A percentile compares a stretch with the other conserved stretches of the same genome.
Conservation (phyloP, 2,797 vertebrate species). For the Chaetodon trifasciatus region DNA sequence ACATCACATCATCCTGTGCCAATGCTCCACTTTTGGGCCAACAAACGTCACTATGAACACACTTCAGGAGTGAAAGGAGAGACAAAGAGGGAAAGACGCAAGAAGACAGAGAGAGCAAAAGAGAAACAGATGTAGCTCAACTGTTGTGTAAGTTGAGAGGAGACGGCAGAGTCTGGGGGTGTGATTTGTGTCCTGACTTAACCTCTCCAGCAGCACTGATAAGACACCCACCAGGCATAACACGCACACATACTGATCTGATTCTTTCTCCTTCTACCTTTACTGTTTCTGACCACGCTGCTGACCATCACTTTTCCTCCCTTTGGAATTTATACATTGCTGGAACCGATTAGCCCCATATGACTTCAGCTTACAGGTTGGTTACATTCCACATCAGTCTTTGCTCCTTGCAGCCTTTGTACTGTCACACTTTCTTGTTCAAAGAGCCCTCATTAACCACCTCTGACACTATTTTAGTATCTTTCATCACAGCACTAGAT, state of each 20-base stretch:
- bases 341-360: slow-evolving; percentile 72
- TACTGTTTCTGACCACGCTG: slow-evolving; percentile 54
- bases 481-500: slow-evolving; percentile 35
- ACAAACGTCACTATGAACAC: slow-evolving; percentile 16
- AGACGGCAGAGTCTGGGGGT: slow-evolving; percentile 50
- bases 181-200: slow-evolving; percentile 76
- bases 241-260: slow-evolving; percentile 27
- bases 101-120: slow-evolving; percentile 49
- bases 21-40: slow-evolving; percentile 10
- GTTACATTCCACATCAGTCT: slow-evolving; percentile 77
- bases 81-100: slow-evolving; percentile 10
- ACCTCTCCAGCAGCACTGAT: slow-evolving; percentile 68
- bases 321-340: slow-evolving; percentile 69
- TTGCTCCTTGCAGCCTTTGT: slow-evolving; percentile 64
- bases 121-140: slow-evolving; percentile 76
- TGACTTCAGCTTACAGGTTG: slow-evolving; percentile 70
- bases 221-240: slow-evolving; percentile 56
- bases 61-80: slow-evolving; percentile 25
- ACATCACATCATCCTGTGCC: slow-evolving; percentile 10
- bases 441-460: slow-evolving; percentile 44
- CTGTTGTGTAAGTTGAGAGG: slow-evolving; percentile 71
- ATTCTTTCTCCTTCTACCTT: slow-evolving; percentile 56
- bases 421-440: slow-evolving; percentile 48
- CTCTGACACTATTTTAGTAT: slow-evolving; percentile 60
- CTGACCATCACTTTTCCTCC: slow-evolving; percentile 58